A percentile compares a stretch with the other conserved stretches of the same genome.
Conservation (phyloP, 2,888 invertebrate genomes). For the Chrysopilus asiliformis region DNA sequence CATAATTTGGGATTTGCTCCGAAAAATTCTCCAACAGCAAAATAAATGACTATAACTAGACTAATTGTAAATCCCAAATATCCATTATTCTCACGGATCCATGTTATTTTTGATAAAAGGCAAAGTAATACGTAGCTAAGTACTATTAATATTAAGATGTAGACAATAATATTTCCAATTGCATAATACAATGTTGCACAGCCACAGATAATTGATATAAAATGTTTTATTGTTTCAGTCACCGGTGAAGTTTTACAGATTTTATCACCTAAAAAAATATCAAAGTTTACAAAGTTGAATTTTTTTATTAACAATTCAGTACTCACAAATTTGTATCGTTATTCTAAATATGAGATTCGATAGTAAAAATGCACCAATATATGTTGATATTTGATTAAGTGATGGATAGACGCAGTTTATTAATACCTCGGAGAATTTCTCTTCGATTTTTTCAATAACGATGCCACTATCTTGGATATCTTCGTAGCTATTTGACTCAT, state of each 20-base stretch:
- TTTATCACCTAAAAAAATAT: too few relatives aligned
- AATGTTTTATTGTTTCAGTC: too few relatives aligned
- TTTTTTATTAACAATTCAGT: too few relatives aligned
- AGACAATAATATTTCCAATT: conserved; percentile 2
- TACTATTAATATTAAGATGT: conserved; percentile 1
- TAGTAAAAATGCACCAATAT: conserved; percentile 7
- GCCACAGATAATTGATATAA: conserved; percentile 10
- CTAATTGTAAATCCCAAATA: conserved; percentile 5
- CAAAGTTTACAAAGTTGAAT: too few relatives aligned
- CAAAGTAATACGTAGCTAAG: conserved; percentile 3
- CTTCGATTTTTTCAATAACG: background rate
- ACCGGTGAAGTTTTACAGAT: too few relatives aligned
- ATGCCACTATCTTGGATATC: too few relatives aligned
- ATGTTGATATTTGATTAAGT: conserved; percentile 7
- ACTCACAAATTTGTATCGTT: too few relatives aligned
- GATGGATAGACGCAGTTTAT: conserved; percentile 11
- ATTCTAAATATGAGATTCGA: conserved; percentile 13
- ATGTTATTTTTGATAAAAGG: background rate
- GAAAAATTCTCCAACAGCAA: conserved; percentile 21
- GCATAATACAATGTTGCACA: conserved; percentile 6
- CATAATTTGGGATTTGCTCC: conserved; percentile 52
- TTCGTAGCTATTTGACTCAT: too few relatives aligned
- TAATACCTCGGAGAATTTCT: conserved; percentile 2
- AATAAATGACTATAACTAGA: background rate
- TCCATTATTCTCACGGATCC: background rate